phyloP scores from a whole-genome alignment of 2,113 vertebrate genomes.

The Chlorocebus sabaeus region DNA sequence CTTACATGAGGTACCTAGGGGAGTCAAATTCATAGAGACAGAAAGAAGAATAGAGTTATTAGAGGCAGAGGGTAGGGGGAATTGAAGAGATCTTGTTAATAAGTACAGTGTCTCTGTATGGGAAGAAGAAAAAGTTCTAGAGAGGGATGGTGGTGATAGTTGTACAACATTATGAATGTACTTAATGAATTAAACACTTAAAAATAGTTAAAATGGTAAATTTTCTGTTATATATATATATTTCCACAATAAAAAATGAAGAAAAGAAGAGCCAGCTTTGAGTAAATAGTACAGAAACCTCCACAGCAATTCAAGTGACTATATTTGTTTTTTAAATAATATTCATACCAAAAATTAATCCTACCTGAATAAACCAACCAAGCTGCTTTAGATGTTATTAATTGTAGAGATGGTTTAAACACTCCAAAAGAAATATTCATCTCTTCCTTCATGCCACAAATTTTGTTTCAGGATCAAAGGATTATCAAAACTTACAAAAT shows the following conservation, averaged over 20 bases:
- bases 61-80: neutral
- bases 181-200: neutral
- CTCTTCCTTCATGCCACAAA: neutral
- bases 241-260: neutral
- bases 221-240: neutral
- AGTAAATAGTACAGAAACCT: neutral
- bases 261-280: neutral
- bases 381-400: neutral
- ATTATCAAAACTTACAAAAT: neutral
- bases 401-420: neutral
- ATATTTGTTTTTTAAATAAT: neutral
- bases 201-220: neutral
- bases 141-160: neutral
- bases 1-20: neutral
- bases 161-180: neutral
- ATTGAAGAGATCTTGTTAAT: neutral
- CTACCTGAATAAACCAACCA: neutral
- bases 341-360: neutral
- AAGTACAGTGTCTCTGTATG: neutral
- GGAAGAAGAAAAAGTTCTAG: neutral
- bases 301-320: neutral
- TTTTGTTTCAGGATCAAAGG: neutral
- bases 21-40: neutral
- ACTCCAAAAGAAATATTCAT: neutral
- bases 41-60: neutral